These are phyloP conservation scores for Stictonetta naevosa DNA, from an alignment of 2,113 vertebrate species.

Conservation along the genomic window DNA sequence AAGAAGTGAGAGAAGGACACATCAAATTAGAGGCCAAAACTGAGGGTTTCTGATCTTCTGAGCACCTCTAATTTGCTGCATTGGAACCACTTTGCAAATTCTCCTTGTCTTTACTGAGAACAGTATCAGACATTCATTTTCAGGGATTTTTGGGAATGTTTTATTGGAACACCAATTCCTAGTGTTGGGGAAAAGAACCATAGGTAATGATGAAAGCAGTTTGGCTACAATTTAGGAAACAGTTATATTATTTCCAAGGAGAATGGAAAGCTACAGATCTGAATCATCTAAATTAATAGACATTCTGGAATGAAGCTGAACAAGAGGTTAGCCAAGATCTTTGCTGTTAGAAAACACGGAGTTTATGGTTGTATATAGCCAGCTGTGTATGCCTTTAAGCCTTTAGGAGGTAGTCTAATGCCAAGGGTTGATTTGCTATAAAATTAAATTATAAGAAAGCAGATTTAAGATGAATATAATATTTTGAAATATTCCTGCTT, in stretches of 20 bases:
- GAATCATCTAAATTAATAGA: conserved; percentile 7
- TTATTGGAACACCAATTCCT: neutral
- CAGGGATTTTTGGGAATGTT: neutral
- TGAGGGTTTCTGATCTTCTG: neutral
- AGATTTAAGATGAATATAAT: neutral
- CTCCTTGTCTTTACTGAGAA: neutral
- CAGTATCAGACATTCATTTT: neutral
- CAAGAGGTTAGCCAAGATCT: conserved; percentile 38
- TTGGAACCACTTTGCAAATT: neutral
- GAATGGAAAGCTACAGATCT: conserved; percentile 5
- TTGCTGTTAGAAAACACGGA: conserved; percentile 12
- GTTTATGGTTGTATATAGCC: neutral
- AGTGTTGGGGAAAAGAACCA: neutral
- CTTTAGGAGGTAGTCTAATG: neutral
- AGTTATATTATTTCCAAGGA: conserved; percentile 21
- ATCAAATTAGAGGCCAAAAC: neutral
- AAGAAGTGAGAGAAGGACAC: neutral
- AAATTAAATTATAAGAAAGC: neutral
- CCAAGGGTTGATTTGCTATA: conserved; percentile 2
- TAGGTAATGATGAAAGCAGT: neutral
- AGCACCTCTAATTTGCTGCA: neutral
- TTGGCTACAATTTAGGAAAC: conserved; percentile 4
- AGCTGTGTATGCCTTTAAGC: neutral
- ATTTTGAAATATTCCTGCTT: neutral
- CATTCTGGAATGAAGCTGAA: conserved; percentile 27